Base-by-base conservation (phyloP, 2,797 vertebrate species). In the Varecia variegata region DNA sequence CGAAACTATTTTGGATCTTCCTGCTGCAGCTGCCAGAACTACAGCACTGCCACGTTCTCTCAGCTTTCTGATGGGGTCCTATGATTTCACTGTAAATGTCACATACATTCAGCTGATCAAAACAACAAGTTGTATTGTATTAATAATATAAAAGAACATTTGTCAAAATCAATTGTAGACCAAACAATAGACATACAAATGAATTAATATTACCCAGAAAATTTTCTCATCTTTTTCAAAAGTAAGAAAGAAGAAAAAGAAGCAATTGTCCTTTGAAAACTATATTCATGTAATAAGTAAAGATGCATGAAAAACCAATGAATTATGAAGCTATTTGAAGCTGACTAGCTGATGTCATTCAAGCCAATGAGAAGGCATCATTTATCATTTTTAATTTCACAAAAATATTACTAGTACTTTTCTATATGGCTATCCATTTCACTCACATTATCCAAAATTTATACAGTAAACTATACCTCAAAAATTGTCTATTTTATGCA, bases 241-340 rank as follows among this genome's bases (percentile, higher is more conserved):
- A 47, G 73, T 96, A 65, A 86, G 62, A 85, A 95, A 95, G 20
- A 83, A 79, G 81, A 95, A 56, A 90, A 95, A 97, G 94, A 97
- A 25, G 4, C 70, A 96, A 97, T 95, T 96, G 71, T 82, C 6
- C 88, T 94, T 97, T 97, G 91, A 96, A 97, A 97, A 90, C 92
- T 80, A 88, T 3, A 62, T 92, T 94, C 96, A 13, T 94, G 15
- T 93, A 98, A 90, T 80, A 96, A 97, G 96, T 92, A 60, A 97
- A 96, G 82, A 90, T 95, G 7, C 67, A 93, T 91, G 90, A 58
- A 88, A 30, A 85, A 2, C 68, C 13, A 81, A 54, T 96, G 93
- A 96, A 92, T 95, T 60, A 86, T 9, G 0, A 95, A 90, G 30
- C 73, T 54, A 73, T 71, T 35, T 62, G 67, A 70, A 65, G 30